Base-by-base conservation (phyloP, 2,797 vertebrate species). In the Danio tinwini region DNA sequence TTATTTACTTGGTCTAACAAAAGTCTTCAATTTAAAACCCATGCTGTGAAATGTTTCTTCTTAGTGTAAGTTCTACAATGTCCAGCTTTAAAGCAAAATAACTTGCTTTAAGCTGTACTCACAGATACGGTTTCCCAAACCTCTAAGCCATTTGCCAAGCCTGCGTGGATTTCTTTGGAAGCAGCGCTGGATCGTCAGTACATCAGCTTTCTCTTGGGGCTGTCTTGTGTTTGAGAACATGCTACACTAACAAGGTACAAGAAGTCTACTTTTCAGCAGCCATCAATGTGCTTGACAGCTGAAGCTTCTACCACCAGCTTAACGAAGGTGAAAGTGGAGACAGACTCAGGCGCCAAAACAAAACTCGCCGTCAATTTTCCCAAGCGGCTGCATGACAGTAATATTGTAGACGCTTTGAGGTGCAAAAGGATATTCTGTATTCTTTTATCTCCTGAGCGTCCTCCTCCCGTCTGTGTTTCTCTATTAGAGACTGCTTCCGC, bases 341-440 rank as follows among this genome's bases (percentile, higher is more conserved):
- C 62, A 50, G 56, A 65, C 17, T 21, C n/a, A 37, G 62, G 52
- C 53, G 12, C 29, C 61, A 72, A 19, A 79, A 68, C 67, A 59
- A 79, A 61, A 80, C 19, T 73, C 17, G 39, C 61, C 49, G 61
- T 70, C 67, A 78, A 7, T 19, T 21, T 21, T 45, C 76, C 16
- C 17, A 63, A 80, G 37, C 29, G 29, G 42, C 47, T 67, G 17
- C 7, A 1, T 40, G 45, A 59, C 13, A 39, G 78, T 80, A 65
- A 79, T 67, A 76, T 50, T 45, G 63, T 16, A 61, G 19, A 59
- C 45, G 47, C 61, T 9, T 61, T 74, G 79, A 68, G 68, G 67
- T 1, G 44, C 61, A 55, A 94, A 95, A 98, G 97, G 97, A 99
- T 99, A 99, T 99, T 94, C 97, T 95, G 90, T 97, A 99, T 85